phyloP scores from a whole-genome alignment of 2,888 invertebrate species.

The Sphaerophoria rueppellii region DNA sequence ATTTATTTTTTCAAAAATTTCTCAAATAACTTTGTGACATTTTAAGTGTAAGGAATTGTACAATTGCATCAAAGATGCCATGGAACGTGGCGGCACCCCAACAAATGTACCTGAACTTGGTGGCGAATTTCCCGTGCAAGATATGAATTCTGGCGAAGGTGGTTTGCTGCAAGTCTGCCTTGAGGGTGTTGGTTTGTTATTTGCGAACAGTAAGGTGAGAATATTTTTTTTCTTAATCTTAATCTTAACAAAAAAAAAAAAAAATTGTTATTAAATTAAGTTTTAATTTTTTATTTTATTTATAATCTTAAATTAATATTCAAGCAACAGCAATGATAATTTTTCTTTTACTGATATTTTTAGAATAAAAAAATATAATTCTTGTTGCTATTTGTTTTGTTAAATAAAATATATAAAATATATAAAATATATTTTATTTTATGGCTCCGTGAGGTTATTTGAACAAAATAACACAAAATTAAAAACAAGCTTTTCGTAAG shows the following conservation, averaged over 20 bases:
- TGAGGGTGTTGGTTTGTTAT: conserved; percentile 99
- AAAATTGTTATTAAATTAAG: not conserved
- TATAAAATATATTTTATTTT: conserved; percentile 74
- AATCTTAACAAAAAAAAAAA: not conserved
- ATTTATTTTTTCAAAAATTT: not conserved
- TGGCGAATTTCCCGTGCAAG: conserved; percentile 99
- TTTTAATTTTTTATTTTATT: conserved; percentile 32
- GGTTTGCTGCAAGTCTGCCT: conserved; percentile 99
- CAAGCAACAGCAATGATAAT: conserved; percentile 58
- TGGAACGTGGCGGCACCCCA: conserved; percentile 93
- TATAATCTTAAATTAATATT: conserved; percentile 9
- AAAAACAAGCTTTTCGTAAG: conserved; percentile 24
- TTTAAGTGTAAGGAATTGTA: conserved; percentile 97
- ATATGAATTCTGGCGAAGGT: conserved; percentile 98
- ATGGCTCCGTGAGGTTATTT: conserved; percentile 74
- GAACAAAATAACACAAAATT: not conserved
- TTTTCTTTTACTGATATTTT: conserved; percentile 27
- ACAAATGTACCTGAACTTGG: conserved; percentile 84
- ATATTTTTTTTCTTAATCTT: conserved; percentile 72
- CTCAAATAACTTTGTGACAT: not conserved
- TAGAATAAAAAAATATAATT: conserved; percentile 32
- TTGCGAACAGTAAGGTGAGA: conserved; percentile 99
- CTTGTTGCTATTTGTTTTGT: conserved; percentile 66
- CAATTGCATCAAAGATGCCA: conserved; percentile 98
- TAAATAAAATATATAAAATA: conserved; percentile 59